phyloP scores from a whole-genome alignment of 2,888 invertebrate species.

The Drosophila buzzatii region DNA sequence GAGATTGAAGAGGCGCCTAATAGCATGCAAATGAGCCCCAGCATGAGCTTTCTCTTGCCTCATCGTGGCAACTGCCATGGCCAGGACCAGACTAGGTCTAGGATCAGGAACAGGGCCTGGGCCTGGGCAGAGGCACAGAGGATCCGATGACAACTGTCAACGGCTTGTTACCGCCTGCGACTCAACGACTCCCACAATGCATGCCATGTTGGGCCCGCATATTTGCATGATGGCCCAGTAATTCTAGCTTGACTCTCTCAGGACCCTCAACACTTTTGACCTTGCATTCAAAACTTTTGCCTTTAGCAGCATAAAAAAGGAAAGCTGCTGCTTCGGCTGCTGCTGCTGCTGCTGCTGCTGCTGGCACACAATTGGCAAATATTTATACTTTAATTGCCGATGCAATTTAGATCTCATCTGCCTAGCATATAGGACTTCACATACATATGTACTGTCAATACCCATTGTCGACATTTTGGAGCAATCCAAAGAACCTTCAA shows the following conservation, averaged over 20 bases:
- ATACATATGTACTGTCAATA: conserved; percentile 9
- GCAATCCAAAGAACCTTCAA: conserved; percentile 60
- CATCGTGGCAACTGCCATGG: conserved; percentile 45
- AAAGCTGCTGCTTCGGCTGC: not conserved
- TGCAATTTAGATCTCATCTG: conserved; percentile 52
- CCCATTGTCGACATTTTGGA: conserved; percentile 27
- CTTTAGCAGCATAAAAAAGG: conserved; percentile 22
- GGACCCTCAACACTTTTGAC: conserved; percentile 23
- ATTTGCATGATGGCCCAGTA: conserved; percentile 57
- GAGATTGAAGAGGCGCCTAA: conserved; percentile 55
- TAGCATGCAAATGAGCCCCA: conserved; percentile 66
- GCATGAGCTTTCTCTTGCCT: conserved; percentile 15
- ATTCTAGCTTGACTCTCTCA: conserved; percentile 35
- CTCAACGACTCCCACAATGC: conserved; percentile 35
- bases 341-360: not conserved
- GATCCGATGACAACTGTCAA: conserved; percentile 63
- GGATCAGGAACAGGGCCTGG: not conserved
- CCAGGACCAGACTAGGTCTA: not conserved
- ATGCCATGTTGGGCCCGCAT: conserved; percentile 68
- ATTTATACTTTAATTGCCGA: conserved; percentile 72
- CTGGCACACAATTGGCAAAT: conserved; percentile 62
- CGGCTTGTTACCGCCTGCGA: conserved; percentile 57
- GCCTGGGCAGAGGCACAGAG: conserved; percentile 2
- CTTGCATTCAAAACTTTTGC: conserved; percentile 47
- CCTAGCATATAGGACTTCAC: not conserved